These are phyloP conservation scores for Elaphurus davidianus DNA, from an alignment of 2,113 vertebrate species.

Conservation along the genomic window DNA sequence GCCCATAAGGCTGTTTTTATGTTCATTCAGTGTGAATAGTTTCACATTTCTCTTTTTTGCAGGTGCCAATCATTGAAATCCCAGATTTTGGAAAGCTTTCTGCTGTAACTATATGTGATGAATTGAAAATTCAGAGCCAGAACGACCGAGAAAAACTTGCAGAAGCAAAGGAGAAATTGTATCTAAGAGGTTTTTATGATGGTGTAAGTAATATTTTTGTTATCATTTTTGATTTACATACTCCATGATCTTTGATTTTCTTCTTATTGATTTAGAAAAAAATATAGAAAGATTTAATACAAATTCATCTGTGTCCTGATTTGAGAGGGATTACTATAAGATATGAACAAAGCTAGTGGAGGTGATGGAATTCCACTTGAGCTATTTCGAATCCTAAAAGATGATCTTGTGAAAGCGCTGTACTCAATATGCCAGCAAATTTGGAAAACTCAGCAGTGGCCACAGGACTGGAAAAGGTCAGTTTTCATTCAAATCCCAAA, in stretches of 20 bases:
- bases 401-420: background rate
- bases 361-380: background rate
- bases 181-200: slow-evolving; percentile 97
- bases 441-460: background rate
- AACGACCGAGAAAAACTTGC: slow-evolving; percentile 96
- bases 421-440: background rate
- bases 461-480: background rate
- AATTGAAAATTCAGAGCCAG: slow-evolving; percentile 98
- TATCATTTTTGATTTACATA: slow-evolving; percentile 17
- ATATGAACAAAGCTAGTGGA: background rate
- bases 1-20: background rate
- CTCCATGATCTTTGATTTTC: background rate
- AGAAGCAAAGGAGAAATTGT: slow-evolving; percentile 95
- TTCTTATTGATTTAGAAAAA: slow-evolving; percentile 20
- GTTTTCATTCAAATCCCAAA: background rate
- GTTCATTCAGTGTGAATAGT: background rate
- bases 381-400: background rate
- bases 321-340: background rate
- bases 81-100: slow-evolving; percentile 95
- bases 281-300: background rate
- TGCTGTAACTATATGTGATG: slow-evolving; percentile 91
- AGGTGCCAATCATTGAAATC: slow-evolving; percentile 96
- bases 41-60: background rate
- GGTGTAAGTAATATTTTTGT: slow-evolving; percentile 87
- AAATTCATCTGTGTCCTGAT: background rate